Base-by-base conservation (phyloP, 2,797 vertebrate genomes). In the Clarias fuscus region DNA sequence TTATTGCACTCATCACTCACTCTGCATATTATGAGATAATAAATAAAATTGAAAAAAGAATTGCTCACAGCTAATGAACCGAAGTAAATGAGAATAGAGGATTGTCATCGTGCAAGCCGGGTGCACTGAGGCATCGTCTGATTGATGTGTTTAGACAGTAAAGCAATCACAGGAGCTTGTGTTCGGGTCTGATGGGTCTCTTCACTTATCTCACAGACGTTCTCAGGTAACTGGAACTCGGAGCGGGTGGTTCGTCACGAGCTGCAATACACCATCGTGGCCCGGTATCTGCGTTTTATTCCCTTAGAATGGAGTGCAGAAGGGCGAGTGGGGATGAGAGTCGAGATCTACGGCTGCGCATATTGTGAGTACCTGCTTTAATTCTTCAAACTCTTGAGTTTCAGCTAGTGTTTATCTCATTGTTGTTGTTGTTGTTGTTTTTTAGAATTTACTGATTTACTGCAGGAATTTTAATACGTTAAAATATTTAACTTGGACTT, bases 301-400 rank as follows among this genome's bases (percentile, higher is more conserved):
- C 98, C 98, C 0, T 91, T 98, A 88, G 95, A 97, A 72, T 96
- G 97, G 97, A 97, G 92, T 64, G 93, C 86, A 33, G 96, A 96
- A 56, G 98, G 98, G 0, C 96, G 95, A 24, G 95, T 97, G 0
- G 98, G 98, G 0, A 89, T 99, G 30, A 94, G 98, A 8, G 93
- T 96, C 24, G 98, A 99, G 89, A 89, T 99, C 82, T 99, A 97
- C 0, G 98, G 98, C 89, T 99, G 98, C 62, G 91, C 97, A 0
- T 98, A 99, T 78, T 99, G 98, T 99, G 93, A 98, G 98, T 95
- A 81, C 6, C 48, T 7, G 73, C 73, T 75, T 22, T 53, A 13
- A 53, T 53, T 13, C 48, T 53, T 53, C 11, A 53, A 0, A 48
- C 48, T 48, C 11, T 48, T 48, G 48, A 48, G 8, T 48, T 48